Conservation (phyloP, 1,140 invertebrate species). For the Sesamia nonagrioides region DNA sequence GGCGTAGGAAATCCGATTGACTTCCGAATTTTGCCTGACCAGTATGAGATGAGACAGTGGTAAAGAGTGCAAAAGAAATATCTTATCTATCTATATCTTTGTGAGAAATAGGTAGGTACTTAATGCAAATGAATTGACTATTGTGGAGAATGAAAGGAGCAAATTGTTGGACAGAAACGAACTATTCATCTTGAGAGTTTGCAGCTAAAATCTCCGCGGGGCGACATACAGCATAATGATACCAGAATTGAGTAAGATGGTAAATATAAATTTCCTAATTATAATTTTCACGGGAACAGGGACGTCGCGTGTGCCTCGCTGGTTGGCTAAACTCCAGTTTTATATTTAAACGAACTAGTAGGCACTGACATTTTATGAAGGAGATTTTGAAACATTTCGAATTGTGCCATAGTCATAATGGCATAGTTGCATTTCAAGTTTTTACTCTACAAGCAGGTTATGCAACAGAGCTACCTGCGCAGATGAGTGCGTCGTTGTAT, state of each 20-base stretch:
- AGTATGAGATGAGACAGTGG: background rate
- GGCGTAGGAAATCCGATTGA: too few species aligned
- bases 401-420: conserved; percentile 51
- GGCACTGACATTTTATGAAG: conserved; percentile 78
- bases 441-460: background rate
- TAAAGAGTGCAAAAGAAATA: background rate
- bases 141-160: conserved; percentile 19
- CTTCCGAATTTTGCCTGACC: too few species aligned
- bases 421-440: conserved; percentile 14
- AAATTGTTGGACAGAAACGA: conserved; percentile 9
- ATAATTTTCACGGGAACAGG: conserved; percentile 75
- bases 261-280: conserved; percentile 79
- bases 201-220: background rate
- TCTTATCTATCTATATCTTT: background rate
- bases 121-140: background rate
- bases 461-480: background rate
- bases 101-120: background rate
- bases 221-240: conserved; percentile 50
- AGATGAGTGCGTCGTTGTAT: background rate
- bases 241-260: conserved; percentile 64
- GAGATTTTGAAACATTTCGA: conserved; percentile 65
- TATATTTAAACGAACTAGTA: conserved; percentile 76
- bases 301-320: conserved; percentile 64
- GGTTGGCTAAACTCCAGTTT: conserved; percentile 75
- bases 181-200: conserved; percentile 20